Percentiles rank a stretch among this genome's conserved stretches.
These are phyloP conservation scores for Mya arenaria DNA, from an alignment of 1,140 invertebrate species.

Conservation along the genomic window DNA sequence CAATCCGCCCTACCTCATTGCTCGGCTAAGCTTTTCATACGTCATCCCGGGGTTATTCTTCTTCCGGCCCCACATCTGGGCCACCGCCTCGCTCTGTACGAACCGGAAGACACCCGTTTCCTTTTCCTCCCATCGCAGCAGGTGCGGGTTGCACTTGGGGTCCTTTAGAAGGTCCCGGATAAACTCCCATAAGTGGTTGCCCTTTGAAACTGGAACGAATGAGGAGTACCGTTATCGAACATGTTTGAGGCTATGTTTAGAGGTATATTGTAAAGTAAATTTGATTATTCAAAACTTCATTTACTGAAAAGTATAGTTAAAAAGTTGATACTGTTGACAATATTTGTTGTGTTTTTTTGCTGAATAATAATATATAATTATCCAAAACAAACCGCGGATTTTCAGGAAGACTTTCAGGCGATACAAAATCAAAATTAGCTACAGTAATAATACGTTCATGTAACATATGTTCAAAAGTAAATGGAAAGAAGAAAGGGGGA, in stretches of 20 bases:
- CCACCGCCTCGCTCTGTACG: constrained; percentile 94
- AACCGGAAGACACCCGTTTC: constrained; percentile 92
- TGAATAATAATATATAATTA: too few species aligned
- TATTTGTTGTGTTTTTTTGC: constrained; percentile 1
- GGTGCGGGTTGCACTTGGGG: constrained; percentile 67
- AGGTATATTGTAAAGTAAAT: neutral
- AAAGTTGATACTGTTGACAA: too few species aligned
- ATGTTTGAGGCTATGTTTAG: too few species aligned
- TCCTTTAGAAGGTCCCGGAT: constrained; percentile 75
- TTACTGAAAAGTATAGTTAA: neutral
- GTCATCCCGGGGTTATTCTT: constrained; percentile 96
- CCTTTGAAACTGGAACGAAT: constrained; percentile 66
- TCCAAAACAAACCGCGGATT: too few species aligned
- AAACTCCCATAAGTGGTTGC: constrained; percentile 79
- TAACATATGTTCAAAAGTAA: too few species aligned
- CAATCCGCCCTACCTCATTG: constrained; percentile 89
- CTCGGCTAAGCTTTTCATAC: constrained; percentile 95
- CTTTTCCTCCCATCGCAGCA: constrained; percentile 92
- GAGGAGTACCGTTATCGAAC: constrained; percentile 27
- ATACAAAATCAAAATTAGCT: too few species aligned
- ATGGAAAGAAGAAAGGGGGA: too few species aligned
- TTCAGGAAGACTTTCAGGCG: too few species aligned
- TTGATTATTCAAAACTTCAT: neutral
- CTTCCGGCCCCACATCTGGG: constrained; percentile 91
- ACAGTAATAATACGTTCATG: too few species aligned